Evolutionary conservation across 2,113 vertebrate species (phyloP).

Genomic region (Artemisiospiza belli): DNA sequence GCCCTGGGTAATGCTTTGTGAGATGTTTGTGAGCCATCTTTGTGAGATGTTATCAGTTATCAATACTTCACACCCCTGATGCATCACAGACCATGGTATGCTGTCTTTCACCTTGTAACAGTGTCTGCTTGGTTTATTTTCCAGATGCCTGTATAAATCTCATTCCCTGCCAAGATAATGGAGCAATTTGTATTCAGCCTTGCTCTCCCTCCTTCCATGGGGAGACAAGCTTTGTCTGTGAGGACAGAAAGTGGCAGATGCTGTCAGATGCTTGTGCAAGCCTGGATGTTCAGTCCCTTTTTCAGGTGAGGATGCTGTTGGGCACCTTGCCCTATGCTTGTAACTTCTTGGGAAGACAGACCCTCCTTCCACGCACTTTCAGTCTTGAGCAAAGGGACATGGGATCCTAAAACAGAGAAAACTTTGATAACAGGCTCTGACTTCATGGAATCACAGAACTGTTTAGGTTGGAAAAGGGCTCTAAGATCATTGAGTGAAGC

Average conservation of each 20-base stretch:
- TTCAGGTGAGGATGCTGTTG: constrained; percentile 53
- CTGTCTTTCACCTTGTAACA: not conserved
- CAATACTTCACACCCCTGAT: not conserved
- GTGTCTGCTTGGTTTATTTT: not conserved
- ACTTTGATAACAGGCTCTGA: not conserved
- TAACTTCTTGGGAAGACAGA: not conserved
- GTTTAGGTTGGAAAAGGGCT: not conserved
- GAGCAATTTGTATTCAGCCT: constrained; percentile 46
- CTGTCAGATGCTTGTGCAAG: constrained; percentile 68
- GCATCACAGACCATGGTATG: not conserved
- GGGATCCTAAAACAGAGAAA: not conserved
- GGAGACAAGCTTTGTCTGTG: constrained; percentile 61
- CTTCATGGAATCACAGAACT: not conserved
- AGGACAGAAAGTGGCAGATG: constrained; percentile 66
- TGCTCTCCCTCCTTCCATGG: constrained; percentile 62
- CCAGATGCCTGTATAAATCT: constrained; percentile 44
- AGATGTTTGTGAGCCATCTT: not conserved
- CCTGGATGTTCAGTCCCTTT: constrained; percentile 67
- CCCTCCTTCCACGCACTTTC: not conserved
- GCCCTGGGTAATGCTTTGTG: not conserved
- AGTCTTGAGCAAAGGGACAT: not conserved
- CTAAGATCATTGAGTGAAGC: not conserved
- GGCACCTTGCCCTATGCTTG: not conserved
- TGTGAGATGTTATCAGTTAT: not conserved
- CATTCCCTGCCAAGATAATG: not conserved